These are phyloP conservation scores for Echinops telfairi DNA, from an alignment of 2,113 vertebrate species.

Conservation along the genomic window DNA sequence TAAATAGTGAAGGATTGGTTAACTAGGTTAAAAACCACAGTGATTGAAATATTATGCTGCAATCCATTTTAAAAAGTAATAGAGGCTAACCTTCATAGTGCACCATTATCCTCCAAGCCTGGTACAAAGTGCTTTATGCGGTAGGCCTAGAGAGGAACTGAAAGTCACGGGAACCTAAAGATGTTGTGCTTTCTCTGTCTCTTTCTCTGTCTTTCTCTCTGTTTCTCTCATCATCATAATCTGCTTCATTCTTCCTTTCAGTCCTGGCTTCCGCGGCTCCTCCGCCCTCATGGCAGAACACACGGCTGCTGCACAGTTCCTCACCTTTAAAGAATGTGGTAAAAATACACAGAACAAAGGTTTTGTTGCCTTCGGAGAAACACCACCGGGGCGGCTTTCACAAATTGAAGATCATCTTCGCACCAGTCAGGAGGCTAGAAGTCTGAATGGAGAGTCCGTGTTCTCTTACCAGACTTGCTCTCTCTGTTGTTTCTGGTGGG, in stretches of 20 bases:
- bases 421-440: too few relatives aligned
- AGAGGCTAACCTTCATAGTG: not conserved
- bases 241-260: not conserved
- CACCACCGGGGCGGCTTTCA: too few relatives aligned
- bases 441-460: too few relatives aligned
- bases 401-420: too few relatives aligned
- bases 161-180: not conserved
- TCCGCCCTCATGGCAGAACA: not conserved
- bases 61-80: not conserved
- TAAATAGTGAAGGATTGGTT: not conserved
- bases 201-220: too few relatives aligned
- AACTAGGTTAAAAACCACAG: not conserved
- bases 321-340: not conserved
- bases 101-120: not conserved
- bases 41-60: not conserved
- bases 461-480: too few relatives aligned
- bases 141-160: not conserved
- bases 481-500: too few relatives aligned
- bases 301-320: not conserved
- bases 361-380: too few relatives aligned
- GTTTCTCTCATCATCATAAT: not conserved
- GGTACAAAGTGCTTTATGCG: not conserved
- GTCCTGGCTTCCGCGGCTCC: not conserved
- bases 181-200: not conserved
- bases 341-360: not conserved